These are phyloP conservation scores for Trichopria drosophilae DNA, from an alignment of 2,888 invertebrate species.

Conservation along the genomic window DNA sequence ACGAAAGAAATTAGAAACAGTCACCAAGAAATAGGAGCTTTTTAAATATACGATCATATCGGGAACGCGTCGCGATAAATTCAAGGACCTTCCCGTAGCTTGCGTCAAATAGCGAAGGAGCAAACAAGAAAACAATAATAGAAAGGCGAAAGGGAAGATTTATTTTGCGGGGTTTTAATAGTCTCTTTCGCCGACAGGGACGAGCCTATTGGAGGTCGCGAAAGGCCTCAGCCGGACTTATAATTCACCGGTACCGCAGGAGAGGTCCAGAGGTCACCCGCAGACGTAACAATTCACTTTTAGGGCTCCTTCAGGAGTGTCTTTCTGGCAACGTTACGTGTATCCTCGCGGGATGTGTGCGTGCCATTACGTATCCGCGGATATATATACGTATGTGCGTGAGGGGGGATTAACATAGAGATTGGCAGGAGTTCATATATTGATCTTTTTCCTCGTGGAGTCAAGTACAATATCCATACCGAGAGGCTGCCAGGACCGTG, in stretches of 20 bases:
- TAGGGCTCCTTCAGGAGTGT: constrained; percentile 54
- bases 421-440: constrained; percentile 58
- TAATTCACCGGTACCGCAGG: constrained; percentile 49
- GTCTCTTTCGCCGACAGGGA: constrained; percentile 14
- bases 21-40: no score
- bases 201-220: constrained; percentile 6
- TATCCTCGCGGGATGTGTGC: constrained; percentile 34
- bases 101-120: neutral
- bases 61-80: neutral
- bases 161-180: constrained; percentile 24
- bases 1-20: no score
- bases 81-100: neutral
- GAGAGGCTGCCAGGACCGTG: constrained; percentile 37
- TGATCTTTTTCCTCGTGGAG: constrained; percentile 49
- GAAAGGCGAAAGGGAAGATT: constrained; percentile 10
- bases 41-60: neutral
- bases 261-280: constrained; percentile 56
- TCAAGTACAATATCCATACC: constrained; percentile 50
- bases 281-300: constrained; percentile 60
- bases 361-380: constrained; percentile 32
- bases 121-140: constrained; percentile 2
- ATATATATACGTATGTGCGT: constrained; percentile 14
- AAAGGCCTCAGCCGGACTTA: constrained; percentile 36
- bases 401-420: constrained; percentile 56
- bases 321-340: constrained; percentile 41